A percentile compares a stretch with the other conserved stretches of the same genome.
These are phyloP conservation scores for Coptodon rendalli DNA, from an alignment of 2,113 vertebrate species.

Conservation along the genomic window DNA sequence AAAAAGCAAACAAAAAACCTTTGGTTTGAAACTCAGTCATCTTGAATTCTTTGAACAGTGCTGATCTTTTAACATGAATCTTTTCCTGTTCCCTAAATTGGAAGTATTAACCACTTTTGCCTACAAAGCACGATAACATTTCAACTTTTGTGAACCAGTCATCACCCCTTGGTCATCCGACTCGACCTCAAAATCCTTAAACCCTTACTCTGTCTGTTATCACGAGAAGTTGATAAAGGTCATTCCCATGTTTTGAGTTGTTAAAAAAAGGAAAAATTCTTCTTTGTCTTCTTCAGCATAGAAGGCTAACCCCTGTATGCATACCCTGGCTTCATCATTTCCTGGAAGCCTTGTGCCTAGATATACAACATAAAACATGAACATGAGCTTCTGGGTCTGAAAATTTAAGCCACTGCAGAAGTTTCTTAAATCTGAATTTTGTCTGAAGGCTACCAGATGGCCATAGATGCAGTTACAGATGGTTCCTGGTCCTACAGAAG, in stretches of 20 bases:
- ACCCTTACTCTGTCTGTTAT: not conserved
- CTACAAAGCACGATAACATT: not conserved
- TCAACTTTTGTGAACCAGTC: not conserved
- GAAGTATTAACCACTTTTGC: not conserved
- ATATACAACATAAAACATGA: too few relatives aligned
- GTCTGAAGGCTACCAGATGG: too few relatives aligned
- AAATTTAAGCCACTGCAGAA: too few relatives aligned
- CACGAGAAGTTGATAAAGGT: not conserved
- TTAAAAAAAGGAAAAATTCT: not conserved
- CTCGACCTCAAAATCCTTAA: not conserved
- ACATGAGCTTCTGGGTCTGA: too few relatives aligned
- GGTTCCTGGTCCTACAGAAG: too few relatives aligned
- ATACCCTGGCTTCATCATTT: too few relatives aligned
- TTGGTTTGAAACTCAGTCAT: not conserved
- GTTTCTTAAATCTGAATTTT: too few relatives aligned
- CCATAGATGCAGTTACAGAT: too few relatives aligned
- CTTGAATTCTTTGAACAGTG: not conserved
- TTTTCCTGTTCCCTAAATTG: not conserved
- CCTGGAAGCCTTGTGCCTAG: too few relatives aligned
- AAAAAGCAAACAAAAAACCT: not conserved
- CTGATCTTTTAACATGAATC: not conserved
- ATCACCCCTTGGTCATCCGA: not conserved
- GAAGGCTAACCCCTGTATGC: too few relatives aligned
- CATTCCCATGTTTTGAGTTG: not conserved
- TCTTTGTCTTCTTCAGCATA: too few relatives aligned